Evolutionary conservation across 2,888 invertebrate genomes (phyloP), one percentile per base, ranked within the genome.

Genomic region (Pseudanteris insignis): DNA sequence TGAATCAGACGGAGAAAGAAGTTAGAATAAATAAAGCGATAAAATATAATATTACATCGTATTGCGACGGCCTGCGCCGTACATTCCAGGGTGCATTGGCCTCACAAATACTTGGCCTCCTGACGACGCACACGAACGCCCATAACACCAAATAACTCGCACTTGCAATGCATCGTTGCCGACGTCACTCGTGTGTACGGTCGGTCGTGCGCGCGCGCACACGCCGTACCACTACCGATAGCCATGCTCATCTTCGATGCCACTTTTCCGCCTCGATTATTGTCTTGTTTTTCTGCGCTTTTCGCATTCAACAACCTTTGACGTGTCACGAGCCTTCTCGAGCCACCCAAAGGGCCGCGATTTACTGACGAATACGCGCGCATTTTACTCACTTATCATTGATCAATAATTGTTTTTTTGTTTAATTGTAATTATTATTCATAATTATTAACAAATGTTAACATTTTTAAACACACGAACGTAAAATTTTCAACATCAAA

Each of bases 11-110:
- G 47, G 62, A 63, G 63, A 63, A 24, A 66, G 74, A 75, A 71
- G 74, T 77, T 77, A 77, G 75, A 78, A 77, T 77, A 78, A 78
- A 78, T 78, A 78, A 78, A 77, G 77, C 77, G 78, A 78, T 78
- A 77, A 77, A 78, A 78, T 78, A 76, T 74, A 74, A 75, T 75
- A 75, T 75, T 76, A 76, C 77, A 75, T 77, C 71, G 79, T 75
- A 77, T 74, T 74, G 76, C 74, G 74, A 73, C 74, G 71, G 73
- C 70, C 67, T 71, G 72, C 71, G 73, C 58, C 68, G 66, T 67
- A 67, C 67, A 67, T 66, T 67, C 68, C 67, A 65, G 70, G 67
- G 70, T 70, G 70, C 70, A 70, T 68, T 68, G 68, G 67, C 70
- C 69, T 67, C 66, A 67, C 69, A 65, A 66, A 70, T 66, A 68